Evolutionary conservation across 1,140 invertebrate species (phyloP), one percentile per base, ranked within the genome.

Genomic region (Colletes latitarsis): DNA sequence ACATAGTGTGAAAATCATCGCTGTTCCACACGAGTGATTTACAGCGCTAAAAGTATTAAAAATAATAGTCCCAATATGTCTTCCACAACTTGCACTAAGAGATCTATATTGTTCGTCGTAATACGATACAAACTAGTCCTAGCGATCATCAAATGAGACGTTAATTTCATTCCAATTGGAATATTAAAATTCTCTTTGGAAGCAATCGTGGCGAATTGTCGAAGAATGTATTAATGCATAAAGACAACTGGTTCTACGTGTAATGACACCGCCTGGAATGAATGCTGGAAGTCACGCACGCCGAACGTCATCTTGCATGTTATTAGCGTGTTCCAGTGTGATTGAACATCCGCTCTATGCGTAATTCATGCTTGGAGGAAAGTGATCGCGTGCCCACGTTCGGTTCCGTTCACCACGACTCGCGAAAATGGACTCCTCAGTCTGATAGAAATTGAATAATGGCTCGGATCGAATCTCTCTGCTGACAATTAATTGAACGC

Each of bases 321-420:
- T 78, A 83, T 88, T 88, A 88, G 83, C 87, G 87, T 88, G 84
- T 83, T 88, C 82, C 86, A 88, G 77, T 79, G 81, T 82, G 87
- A 88, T 88, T 72, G 87, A 88, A 71, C 76, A 84, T 73, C 83
- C 81, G 73, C 17, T 85, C 83, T 69, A 83, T 85, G 77, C 74
- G 83, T 88, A 88, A 88, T 88, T 88, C 81, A 88, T 87, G 81
- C 86, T 83, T 60, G 70, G 74, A 88, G 81, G 83, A 86, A 88
- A 88, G 87, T 81, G 83, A 88, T 88, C 83, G 85, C 85, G 85
- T 87, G 85, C 67, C 81, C 58, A 60, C 39, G 39, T 86, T 85
- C 69, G 84, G 72, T 78, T 76, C 57, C 49, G 60, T 67, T 70
- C 66, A 60, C 73, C 68, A 60, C 49, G 67, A 80, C 81, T 77